Evolutionary conservation across 53 echinoderm and acorn worm genomes (phyloP), one percentile per base, ranked within the genome.

Genomic region (Astropecten irregularis): DNA sequence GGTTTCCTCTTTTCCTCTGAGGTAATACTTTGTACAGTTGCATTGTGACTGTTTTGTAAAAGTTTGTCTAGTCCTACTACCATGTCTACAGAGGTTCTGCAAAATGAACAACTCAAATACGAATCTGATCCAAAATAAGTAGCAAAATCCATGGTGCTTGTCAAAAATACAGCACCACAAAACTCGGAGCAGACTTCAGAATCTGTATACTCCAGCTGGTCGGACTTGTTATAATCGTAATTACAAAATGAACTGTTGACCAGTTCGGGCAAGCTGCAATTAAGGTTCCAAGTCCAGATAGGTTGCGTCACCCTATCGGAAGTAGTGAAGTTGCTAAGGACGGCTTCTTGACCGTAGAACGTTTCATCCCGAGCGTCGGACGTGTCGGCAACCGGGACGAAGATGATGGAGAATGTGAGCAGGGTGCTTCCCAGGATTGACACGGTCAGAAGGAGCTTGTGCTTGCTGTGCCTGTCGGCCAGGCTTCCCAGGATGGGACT

Each of bases 391-490:
- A 87, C 30, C 16, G 95, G 95, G 23, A 92, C 83, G 68, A 92
- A 95, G 16, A 92, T 83, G 70, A 90, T 87, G 68, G 87, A 71
- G 48, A 95, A 92, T 8, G 69, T 74, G 64, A 92, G 88, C 49
- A 90, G 74, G 49, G 74, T 82, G 11, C 90, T 88, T 28, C 90
- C 92, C 16, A 81, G 51, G 40, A 95, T 52, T 21, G 87, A 79
- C 7, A 82, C 22, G 19, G 92, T 18, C 39, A 94, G 48, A 20
- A 92, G 64, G 15, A 76, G 30, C 21, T 82, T 85, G 48, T 99
- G 99, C 71, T 81, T 90, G 84, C 90, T 76, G 68, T 77, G 90
- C 35, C 88, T 99, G 84, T 99, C 99, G 19, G 92, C 92, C 18
- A 99, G 38, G 48, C 88, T 71, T 5, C 99, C 99, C 76, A 93